These are phyloP conservation scores for Pterophyllum scalare DNA, from an alignment of 2,113 vertebrate species.

Conservation along the genomic window DNA sequence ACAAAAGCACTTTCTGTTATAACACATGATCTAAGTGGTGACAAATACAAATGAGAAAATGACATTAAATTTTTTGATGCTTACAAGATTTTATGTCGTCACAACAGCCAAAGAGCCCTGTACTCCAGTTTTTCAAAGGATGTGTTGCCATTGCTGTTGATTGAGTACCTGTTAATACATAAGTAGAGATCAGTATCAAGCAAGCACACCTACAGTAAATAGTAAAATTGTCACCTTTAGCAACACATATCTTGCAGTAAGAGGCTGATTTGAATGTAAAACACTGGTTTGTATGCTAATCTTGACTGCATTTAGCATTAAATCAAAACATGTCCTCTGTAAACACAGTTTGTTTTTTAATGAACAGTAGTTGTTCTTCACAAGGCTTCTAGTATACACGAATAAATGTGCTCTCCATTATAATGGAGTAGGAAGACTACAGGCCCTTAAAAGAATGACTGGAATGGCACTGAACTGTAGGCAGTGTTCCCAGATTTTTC, in stretches of 20 bases:
- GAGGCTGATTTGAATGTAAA: not conserved
- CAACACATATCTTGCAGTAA: not conserved
- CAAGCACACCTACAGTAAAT: rapidly evolving
- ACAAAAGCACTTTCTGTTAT: not conserved
- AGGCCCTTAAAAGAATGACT: too few relatives aligned
- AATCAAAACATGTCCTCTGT: too few relatives aligned
- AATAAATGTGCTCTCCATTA: not conserved
- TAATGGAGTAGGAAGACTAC: not conserved
- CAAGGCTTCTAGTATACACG: not conserved
- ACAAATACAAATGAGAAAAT: not conserved
- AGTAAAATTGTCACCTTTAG: not conserved
- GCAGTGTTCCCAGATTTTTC: not conserved
- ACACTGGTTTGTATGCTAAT: too few relatives aligned
- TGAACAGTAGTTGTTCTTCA: not conserved
- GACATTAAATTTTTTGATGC: not conserved
- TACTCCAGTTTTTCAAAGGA: conserved; percentile 5
- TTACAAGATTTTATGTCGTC: conserved; percentile 32
- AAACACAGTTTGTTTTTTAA: not conserved
- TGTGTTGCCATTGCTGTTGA: conserved; percentile 1
- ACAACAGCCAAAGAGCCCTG: conserved; percentile 45
- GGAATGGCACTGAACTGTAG: rapidly evolving
- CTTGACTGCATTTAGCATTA: too few relatives aligned
- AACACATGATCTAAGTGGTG: not conserved
- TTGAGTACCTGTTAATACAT: conserved; percentile 13
- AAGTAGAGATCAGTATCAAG: not conserved